phyloP scores from a whole-genome alignment of 2,113 vertebrate genomes.

The Cricetomys ansorgei region DNA sequence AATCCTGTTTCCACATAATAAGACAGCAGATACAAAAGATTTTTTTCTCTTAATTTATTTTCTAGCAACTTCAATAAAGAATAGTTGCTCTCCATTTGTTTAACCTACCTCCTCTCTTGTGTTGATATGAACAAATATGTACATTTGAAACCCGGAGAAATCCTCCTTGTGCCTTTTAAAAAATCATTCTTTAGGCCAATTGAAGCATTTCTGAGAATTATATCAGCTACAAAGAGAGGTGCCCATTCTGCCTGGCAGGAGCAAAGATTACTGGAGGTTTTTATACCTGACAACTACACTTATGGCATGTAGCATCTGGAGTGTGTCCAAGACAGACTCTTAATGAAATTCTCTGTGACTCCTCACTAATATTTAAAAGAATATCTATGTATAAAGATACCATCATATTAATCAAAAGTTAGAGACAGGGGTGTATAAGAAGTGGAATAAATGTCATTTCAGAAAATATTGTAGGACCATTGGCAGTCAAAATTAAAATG shows the following conservation, averaged over 20 bases:
- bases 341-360: slow-evolving; percentile 43
- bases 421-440: background rate
- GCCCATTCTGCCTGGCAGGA: background rate
- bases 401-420: background rate
- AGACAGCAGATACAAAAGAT: background rate
- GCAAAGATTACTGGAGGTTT: background rate
- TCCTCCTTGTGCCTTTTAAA: background rate
- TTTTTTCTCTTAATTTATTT: background rate
- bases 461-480: background rate
- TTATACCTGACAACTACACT: background rate
- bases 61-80: background rate
- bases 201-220: background rate
- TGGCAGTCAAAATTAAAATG: background rate
- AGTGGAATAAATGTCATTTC: background rate
- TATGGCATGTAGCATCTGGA: background rate
- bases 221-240: background rate
- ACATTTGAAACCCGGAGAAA: background rate
- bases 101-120: background rate
- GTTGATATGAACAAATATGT: background rate
- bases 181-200: background rate
- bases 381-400: background rate
- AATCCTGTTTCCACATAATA: background rate
- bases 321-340: background rate
- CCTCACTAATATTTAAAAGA: background rate
- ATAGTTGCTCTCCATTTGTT: background rate